Evolutionary conservation across 2,113 vertebrate genomes (phyloP).

Genomic region (Connochaetes taurinus): DNA sequence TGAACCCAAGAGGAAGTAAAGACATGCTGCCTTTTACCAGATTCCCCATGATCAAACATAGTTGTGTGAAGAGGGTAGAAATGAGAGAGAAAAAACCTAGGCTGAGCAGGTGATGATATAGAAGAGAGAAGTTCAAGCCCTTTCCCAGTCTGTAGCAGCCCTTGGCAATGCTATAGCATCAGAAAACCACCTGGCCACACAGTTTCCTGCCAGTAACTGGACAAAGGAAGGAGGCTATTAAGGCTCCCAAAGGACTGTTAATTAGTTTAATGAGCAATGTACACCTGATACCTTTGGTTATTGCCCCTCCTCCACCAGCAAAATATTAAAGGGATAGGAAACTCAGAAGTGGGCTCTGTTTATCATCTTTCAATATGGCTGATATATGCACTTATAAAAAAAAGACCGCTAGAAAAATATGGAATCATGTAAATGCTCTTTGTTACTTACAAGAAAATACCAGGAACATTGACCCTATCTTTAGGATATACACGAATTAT

Average conservation of each 20-base stretch:
- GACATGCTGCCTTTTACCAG: neutral
- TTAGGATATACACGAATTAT: neutral
- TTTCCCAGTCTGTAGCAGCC: neutral
- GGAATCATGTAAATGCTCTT: neutral
- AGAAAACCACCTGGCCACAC: slow-evolving; percentile 14
- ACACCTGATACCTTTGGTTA: slow-evolving; percentile 3
- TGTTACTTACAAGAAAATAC: neutral
- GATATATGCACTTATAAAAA: neutral
- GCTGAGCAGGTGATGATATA: neutral
- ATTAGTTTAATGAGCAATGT: slow-evolving; percentile 1
- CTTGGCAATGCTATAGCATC: neutral
- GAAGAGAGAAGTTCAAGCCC: neutral
- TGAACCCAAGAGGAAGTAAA: neutral
- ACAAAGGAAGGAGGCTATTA: neutral
- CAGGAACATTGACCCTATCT: neutral
- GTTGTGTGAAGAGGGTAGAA: neutral
- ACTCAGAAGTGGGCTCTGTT: neutral
- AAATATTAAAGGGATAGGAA: neutral
- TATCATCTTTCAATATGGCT: neutral
- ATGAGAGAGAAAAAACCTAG: neutral
- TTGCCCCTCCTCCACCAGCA: neutral
- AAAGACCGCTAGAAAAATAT: neutral
- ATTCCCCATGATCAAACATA: neutral
- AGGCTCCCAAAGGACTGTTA: neutral
- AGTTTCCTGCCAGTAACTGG: slow-evolving; percentile 7